Evolutionary conservation across 2,797 vertebrate genomes (phyloP).

Genomic region (Coracias cyanogaster): DNA sequence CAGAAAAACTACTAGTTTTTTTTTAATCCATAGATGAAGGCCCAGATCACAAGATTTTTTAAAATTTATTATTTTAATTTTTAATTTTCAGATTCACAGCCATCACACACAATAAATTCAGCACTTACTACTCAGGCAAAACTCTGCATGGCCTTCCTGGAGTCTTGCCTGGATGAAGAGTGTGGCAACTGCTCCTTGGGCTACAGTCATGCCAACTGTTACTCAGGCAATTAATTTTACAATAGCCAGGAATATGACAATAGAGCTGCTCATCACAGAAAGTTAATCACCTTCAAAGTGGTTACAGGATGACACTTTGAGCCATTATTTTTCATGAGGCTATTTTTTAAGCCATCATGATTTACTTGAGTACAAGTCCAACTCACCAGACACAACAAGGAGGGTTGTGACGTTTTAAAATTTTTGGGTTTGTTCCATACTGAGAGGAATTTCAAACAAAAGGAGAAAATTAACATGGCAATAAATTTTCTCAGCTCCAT

Average conservation of each 20-base stretch:
- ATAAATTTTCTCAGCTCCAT: neutral
- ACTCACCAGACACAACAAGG: neutral
- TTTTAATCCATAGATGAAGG: neutral
- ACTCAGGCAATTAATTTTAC: neutral
- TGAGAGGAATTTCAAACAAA: neutral
- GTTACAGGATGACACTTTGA: neutral
- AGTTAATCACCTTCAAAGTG: neutral
- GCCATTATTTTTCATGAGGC: neutral
- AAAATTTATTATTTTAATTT: too few species aligned
- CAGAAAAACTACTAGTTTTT: neutral
- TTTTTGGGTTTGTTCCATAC: neutral
- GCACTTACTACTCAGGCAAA: neutral
- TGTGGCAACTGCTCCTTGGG: neutral
- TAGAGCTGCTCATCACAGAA: neutral
- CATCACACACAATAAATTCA: neutral
- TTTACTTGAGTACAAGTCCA: neutral
- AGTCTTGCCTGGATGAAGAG: neutral
- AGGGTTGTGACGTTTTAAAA: neutral
- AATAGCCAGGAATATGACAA: neutral
- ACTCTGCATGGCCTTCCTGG: neutral
- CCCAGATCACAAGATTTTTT: neutral
- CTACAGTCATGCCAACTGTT: neutral
- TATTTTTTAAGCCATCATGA: neutral
- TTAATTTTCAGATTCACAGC: neutral
- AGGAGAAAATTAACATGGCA: neutral